Base-by-base conservation (phyloP, 2,113 vertebrate species). In the Eira barbara region DNA sequence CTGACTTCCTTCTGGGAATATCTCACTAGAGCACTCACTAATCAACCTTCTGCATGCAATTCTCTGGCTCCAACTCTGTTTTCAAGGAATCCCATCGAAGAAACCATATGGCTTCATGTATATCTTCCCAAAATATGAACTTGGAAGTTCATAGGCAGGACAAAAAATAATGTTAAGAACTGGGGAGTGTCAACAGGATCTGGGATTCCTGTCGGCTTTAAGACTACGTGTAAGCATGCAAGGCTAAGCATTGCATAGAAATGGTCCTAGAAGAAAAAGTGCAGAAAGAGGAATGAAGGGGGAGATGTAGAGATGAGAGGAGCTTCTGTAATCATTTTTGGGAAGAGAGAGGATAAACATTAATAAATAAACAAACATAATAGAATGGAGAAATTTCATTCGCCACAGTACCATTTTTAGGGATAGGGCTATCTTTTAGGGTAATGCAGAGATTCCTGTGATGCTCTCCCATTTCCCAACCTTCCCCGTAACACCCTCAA, bases 21-120 rank as follows among this genome's bases (percentile, higher is more conserved):
- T 25, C 76, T 49, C 7, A 12, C 17, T 3, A 42, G 36, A 84
- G 29, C 0, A 6, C 15, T 81, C 3, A 0, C 29, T 6, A n/a
- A 3, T 17, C 55, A 47, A 91, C 27, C 9, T 86, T 95, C 47
- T 57, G 8, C 23, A 36, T 3, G 11, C 20, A 27, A 7, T 73
- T 88, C 69, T 91, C 20, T 11, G 7, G 49, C 69, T 82, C 11
- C 23, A 61, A 42, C 13, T 42, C 39, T 31, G 7, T 67, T 73
- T 61, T 59, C 21, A 79, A 63, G 25, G 42, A 85, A 52, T 13
- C 18, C 31, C 52, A 6, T 15, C 27, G 36, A 47, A 57, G 73
- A 96, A 15, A n/a, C 57, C 7, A 8, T 13, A 71, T 12, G 25
- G 18, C 12, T 61, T 91, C 69, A 34, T 36, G 31, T 34, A 27